Percentiles rank a stretch among this genome's conserved stretches.
phyloP scores from a whole-genome alignment of 2,113 vertebrate species.

The Amblyornis subalaris region DNA sequence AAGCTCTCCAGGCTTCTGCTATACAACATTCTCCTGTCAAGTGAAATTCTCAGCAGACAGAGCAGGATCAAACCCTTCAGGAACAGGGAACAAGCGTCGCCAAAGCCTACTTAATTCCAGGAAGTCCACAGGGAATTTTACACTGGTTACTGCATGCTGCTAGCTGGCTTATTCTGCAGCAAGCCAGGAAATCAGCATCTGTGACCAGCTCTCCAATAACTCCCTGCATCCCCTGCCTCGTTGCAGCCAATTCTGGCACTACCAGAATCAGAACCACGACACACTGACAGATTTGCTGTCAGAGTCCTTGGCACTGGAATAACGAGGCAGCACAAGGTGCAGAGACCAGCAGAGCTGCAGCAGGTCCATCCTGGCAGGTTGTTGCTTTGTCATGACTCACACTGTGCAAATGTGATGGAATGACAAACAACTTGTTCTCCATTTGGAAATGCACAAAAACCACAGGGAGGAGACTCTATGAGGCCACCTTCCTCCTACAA shows the following conservation, averaged over 20 bases:
- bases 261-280: not conserved
- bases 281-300: not conserved
- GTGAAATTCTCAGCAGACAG: not conserved
- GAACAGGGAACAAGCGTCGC: not conserved
- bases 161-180: not conserved
- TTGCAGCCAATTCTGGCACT: not conserved
- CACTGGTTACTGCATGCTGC: not conserved
- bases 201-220: not conserved
- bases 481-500: not conserved
- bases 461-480: not conserved
- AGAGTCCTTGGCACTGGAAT: not conserved
- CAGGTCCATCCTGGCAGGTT: not conserved
- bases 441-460: not conserved
- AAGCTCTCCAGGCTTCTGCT: not conserved
- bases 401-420: not conserved
- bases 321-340: fast-evolving
- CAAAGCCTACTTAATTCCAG: not conserved
- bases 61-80: not conserved
- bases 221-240: not conserved
- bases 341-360: not conserved
- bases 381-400: not conserved
- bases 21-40: not conserved
- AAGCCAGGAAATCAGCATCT: not conserved
- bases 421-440: not conserved
- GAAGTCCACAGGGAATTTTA: not conserved